Conservation (phyloP, 2,797 vertebrate species). For the Trachurus trachurus region DNA sequence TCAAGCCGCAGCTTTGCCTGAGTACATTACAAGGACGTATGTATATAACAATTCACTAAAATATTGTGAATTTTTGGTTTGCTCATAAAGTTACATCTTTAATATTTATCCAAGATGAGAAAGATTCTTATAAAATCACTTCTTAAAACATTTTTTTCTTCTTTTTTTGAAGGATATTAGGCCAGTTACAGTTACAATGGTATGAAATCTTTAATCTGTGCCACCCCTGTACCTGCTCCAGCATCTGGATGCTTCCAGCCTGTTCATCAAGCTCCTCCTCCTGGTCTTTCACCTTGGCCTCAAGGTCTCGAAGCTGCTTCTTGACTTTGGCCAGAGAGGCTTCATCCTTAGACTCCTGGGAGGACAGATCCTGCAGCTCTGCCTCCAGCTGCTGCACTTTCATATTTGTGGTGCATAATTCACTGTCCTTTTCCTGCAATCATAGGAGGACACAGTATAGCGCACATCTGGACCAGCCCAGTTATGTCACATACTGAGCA, state of each 20-base stretch:
- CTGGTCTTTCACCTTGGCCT: conserved; percentile 97
- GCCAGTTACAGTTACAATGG: neutral
- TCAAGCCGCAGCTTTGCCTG: conserved; percentile 96
- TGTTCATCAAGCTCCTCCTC: conserved; percentile 99
- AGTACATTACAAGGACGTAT: conserved; percentile 22
- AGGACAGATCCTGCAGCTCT: conserved; percentile 96
- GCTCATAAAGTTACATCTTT: neutral
- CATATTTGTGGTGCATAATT: conserved; percentile 86
- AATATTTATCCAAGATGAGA: neutral
- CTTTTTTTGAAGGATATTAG: neutral
- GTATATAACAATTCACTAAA: neutral
- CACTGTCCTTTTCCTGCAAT: conserved; percentile 86
- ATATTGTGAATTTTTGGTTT: neutral
- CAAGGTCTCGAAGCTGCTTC: conserved; percentile 95
- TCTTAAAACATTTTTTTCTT: neutral
- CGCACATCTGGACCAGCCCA: conserved; percentile 50
- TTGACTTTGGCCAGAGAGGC: conserved; percentile 95
- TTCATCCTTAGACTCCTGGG: conserved; percentile 98
- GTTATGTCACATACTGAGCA: conserved; percentile 49
- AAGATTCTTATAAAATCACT: neutral
- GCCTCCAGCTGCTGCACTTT: conserved; percentile 93
- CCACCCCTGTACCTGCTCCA: conserved; percentile 91
- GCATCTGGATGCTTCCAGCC: conserved; percentile 96
- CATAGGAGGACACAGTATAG: conserved; percentile 18
- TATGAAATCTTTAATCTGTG: neutral